These are phyloP conservation scores for Coilia nasus DNA, from an alignment of 2,797 vertebrate genomes.

Conservation along the genomic window DNA sequence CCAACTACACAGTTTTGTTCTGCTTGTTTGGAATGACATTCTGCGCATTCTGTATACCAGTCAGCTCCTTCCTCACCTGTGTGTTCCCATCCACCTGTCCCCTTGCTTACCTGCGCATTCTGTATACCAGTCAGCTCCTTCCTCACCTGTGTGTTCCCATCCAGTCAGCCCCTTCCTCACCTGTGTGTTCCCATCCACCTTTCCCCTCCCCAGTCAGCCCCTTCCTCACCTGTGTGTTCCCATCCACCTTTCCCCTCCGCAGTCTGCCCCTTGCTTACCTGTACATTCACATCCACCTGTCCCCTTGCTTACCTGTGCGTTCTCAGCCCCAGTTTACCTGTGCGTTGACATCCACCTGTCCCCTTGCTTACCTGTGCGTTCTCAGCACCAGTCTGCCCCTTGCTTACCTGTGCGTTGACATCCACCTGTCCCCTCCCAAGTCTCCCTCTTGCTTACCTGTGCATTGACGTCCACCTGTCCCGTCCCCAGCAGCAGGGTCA, in stretches of 20 bases:
- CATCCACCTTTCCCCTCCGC: no score
- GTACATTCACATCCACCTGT: conserved; percentile 59
- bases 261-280: conserved; percentile 71
- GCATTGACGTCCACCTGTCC: conserved; percentile 89
- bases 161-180: conserved; percentile 63
- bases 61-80: conserved; percentile 24
- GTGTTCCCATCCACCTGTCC: conserved; percentile 7
- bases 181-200: conserved; percentile 68
- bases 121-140: no score
- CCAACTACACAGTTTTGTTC: no score
- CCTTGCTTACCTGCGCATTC: no score
- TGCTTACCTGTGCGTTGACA: conserved; percentile 23
- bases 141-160: no score
- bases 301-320: conserved; percentile 60
- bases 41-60: background rate
- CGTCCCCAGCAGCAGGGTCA: conserved; percentile 85
- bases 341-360: no score
- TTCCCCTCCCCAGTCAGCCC: background rate
- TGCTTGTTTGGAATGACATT: background rate
- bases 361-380: conserved; percentile 65
- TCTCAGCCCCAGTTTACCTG: no score
- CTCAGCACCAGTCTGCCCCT: conserved; percentile 71
- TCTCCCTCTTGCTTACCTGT: conserved; percentile 31
- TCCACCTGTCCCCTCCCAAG: background rate
- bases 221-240: no score